Base-by-base conservation (phyloP, 53 echinoderm and acorn worm genomes). In the Temnopleurus reevesii region DNA sequence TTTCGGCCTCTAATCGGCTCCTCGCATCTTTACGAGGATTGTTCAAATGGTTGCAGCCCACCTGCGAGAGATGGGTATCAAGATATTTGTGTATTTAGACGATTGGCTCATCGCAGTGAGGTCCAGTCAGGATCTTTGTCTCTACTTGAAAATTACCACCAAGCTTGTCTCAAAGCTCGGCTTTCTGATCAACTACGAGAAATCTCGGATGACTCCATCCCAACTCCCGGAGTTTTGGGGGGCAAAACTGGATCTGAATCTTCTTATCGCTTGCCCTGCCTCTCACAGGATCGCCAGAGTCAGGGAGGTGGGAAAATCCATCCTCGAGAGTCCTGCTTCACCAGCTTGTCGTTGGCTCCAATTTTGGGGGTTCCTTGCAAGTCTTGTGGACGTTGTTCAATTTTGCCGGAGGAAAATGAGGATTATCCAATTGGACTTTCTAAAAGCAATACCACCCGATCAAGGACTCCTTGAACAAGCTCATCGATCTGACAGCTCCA, bases 11-110 rank as follows among this genome's bases (percentile, higher is more conserved):
- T 71, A 59, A 13, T 84, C 89, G 2, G 84, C 91, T 1, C 91
- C 93, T 34, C 17, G 91, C 17, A 81, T 93, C 23, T 94, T 94
- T 65, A 90, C 92, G 0, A 66, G 94, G 10, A 41, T 94, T 10
- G 71, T 90, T 9, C 28, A 55, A 38, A 87, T 81, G 7, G 55
- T 90, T 4, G 89, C 77, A 27, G 87, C 86, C 12, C 46, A 79
- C 0, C 83, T 92, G 9, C 44, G 91, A 29, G 36, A 76, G 31
- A 30, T 13, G 21, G 93, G 81, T 1, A 23, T 83, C 15, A 47
- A 12, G n/a, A 28, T 91, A 1, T 93, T 86, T 65, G 51, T 77
- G 46, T 93, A 86, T 65, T 83, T 95, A 1, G 93, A 92, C 95
- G 81, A 95, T 63, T 95, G 91, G 88, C 84, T 95, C 25, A 34